These are phyloP conservation scores for Toxotes lorentzi DNA, from an alignment of 2,797 vertebrate genomes.

Conservation along the genomic window DNA sequence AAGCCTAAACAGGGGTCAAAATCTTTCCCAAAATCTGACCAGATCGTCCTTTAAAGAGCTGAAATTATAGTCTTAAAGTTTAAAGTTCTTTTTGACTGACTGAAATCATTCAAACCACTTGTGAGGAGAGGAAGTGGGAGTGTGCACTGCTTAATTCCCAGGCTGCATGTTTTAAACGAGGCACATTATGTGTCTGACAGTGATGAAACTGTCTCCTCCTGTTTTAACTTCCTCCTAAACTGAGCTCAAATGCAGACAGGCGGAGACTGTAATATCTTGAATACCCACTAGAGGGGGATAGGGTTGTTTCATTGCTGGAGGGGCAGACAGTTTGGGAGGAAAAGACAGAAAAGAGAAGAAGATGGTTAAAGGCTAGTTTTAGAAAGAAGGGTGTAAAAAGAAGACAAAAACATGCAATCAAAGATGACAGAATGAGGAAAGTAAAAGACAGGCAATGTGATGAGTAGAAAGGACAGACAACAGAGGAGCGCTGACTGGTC, in stretches of 20 bases:
- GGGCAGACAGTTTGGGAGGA: constrained; percentile 8
- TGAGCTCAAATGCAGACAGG: constrained; percentile 20
- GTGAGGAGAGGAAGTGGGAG: constrained; percentile 16
- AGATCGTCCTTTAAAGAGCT: constrained; percentile 7
- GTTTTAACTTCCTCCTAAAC: constrained; percentile 37
- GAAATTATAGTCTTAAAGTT: constrained; percentile 1
- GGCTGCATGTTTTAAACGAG: constrained; percentile 54
- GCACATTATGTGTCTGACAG: constrained; percentile 59
- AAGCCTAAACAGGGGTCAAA: not conserved
- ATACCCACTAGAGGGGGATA: constrained; percentile 66
- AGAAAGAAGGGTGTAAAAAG: constrained; percentile 7
- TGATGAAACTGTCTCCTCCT: constrained; percentile 41
- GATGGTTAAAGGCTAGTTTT: constrained; percentile 23
- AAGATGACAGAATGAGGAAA: constrained; percentile 32
- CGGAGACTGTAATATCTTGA: constrained; percentile 46
- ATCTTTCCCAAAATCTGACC: not conserved
- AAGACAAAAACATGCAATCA: constrained; percentile 57
- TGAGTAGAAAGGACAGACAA: constrained; percentile 16
- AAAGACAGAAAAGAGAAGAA: not conserved
- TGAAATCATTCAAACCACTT: constrained; percentile 26
- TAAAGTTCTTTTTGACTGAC: constrained; percentile 3
- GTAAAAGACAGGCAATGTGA: constrained; percentile 27
- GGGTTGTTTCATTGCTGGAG: constrained; percentile 30
- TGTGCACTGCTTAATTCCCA: constrained; percentile 42
- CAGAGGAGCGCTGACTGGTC: constrained; percentile 37